phyloP scores from a whole-genome alignment of 2,888 invertebrate genomes.

The Drymonia ruficornis region DNA sequence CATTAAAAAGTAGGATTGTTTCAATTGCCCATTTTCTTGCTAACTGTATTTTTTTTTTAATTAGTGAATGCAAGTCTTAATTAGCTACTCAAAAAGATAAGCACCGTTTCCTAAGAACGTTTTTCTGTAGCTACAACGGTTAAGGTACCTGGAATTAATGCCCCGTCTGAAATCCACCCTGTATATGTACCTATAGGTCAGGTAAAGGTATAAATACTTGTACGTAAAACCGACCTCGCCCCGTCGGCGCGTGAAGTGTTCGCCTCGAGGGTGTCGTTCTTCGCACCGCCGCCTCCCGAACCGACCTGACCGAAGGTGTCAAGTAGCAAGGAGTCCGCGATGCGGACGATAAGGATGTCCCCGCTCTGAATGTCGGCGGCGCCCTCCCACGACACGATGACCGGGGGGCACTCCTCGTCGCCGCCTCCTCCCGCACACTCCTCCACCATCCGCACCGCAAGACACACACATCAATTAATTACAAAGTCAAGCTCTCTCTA shows the following conservation, averaged over 20 bases:
- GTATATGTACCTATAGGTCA: too few relatives aligned
- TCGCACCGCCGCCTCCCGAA: too few relatives aligned
- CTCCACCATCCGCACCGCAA: slow-evolving; percentile 73
- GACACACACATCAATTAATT: slow-evolving; percentile 60
- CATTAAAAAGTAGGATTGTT: too few relatives aligned
- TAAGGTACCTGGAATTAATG: too few relatives aligned
- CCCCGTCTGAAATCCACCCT: too few relatives aligned
- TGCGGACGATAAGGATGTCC: slow-evolving; percentile 89
- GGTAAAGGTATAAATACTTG: too few relatives aligned
- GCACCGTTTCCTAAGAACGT: too few relatives aligned
- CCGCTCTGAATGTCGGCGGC: slow-evolving; percentile 89
- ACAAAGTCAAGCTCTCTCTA: slow-evolving; percentile 45
- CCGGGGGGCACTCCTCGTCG: slow-evolving; percentile 83
- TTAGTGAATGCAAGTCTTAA: too few relatives aligned
- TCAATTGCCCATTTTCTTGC: too few relatives aligned
- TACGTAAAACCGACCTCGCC: slow-evolving; percentile 58
- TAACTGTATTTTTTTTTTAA: too few relatives aligned
- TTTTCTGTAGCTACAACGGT: too few relatives aligned
- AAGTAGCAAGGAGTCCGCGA: slow-evolving; percentile 86
- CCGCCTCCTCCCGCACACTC: slow-evolving; percentile 60
- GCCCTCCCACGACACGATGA: slow-evolving; percentile 87
- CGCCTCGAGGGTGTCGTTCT: slow-evolving; percentile 54
- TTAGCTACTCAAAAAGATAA: too few relatives aligned
- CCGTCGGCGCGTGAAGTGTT: slow-evolving; percentile 57
- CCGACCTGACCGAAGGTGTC: slow-evolving; percentile 55